Conservation (phyloP, 2,888 invertebrate genomes). For the Agrilus biguttatus region DNA sequence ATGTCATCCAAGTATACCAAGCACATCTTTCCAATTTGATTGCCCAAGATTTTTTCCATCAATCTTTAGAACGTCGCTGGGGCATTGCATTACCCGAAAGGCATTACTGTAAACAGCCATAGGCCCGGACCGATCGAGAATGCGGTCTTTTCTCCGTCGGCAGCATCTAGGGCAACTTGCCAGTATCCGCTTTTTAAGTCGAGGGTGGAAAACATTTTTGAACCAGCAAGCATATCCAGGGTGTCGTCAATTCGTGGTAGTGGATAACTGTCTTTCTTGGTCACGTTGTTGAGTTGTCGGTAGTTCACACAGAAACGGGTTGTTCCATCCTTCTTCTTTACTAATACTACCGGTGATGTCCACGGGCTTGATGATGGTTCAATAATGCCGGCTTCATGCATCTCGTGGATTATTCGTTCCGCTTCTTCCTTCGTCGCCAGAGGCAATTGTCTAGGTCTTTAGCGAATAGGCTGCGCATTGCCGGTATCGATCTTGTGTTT, state of each 20-base stretch:
- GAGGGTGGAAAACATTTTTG: conserved; percentile 11
- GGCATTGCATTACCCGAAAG: conserved; percentile 14
- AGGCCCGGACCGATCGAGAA: conserved; percentile 12
- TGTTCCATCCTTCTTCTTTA: no score
- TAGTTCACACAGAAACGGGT: conserved; percentile 9
- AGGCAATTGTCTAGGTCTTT: no score
- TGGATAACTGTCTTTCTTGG: conserved; percentile 11
- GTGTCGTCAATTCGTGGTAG: conserved; percentile 13
- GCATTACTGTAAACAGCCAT: conserved; percentile 12
- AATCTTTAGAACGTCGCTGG: conserved; percentile 13
- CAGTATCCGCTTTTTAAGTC: conserved; percentile 14
- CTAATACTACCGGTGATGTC: no score
- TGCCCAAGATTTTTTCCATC: conserved; percentile 11
- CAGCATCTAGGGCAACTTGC: conserved; percentile 9
- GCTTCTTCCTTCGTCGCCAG: no score
- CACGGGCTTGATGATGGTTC: no score
- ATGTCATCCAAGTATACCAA: conserved; percentile 14
- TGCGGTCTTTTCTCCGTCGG: conserved; percentile 10
- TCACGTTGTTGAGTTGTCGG: conserved; percentile 7
- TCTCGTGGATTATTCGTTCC: no score
- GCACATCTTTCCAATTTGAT: conserved; percentile 11
- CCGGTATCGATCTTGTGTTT: no score
- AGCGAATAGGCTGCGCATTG: no score
- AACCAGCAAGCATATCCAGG: conserved; percentile 8
- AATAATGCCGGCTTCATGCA: no score